Conservation (phyloP, 2,888 invertebrate species). For the Meiosimyza decipiens region DNA sequence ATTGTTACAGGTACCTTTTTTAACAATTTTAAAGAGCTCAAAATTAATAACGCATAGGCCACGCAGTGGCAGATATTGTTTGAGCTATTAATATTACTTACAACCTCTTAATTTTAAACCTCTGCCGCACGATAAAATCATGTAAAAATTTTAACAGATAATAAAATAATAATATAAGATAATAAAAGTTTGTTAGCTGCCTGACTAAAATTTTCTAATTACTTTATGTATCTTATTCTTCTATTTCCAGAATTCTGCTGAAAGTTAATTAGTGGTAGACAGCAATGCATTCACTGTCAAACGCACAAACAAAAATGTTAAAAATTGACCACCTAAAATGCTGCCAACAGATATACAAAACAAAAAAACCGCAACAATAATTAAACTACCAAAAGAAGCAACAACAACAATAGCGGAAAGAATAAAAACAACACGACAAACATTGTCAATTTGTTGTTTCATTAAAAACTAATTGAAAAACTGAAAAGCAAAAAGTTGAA, state of each 20-base stretch:
- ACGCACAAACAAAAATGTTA: not conserved
- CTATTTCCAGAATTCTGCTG: not conserved
- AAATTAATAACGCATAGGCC: too few species aligned
- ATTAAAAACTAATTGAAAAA: constrained; percentile 8
- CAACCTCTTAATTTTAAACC: too few species aligned
- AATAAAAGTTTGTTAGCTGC: too few species aligned
- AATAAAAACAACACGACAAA: constrained; percentile 33
- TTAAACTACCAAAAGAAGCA: constrained; percentile 11
- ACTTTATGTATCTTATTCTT: too few species aligned
- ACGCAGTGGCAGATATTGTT: too few species aligned
- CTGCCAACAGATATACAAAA: not conserved
- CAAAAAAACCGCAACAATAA: not conserved
- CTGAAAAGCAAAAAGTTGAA: not conserved
- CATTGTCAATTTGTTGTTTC: constrained; percentile 37
- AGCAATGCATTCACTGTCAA: not conserved
- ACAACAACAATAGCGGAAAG: constrained; percentile 30
- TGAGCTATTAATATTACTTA: too few species aligned
- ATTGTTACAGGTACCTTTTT: too few species aligned
- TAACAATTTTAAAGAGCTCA: too few species aligned
- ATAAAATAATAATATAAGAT: too few species aligned
- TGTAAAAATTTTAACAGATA: too few species aligned
- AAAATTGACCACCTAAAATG: constrained; percentile 2
- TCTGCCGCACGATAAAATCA: too few species aligned
- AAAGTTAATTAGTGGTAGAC: not conserved
- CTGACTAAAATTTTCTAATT: too few species aligned